phyloP scores from a whole-genome alignment of 2,797 vertebrate genomes.

The Carcharodon carcharias region DNA sequence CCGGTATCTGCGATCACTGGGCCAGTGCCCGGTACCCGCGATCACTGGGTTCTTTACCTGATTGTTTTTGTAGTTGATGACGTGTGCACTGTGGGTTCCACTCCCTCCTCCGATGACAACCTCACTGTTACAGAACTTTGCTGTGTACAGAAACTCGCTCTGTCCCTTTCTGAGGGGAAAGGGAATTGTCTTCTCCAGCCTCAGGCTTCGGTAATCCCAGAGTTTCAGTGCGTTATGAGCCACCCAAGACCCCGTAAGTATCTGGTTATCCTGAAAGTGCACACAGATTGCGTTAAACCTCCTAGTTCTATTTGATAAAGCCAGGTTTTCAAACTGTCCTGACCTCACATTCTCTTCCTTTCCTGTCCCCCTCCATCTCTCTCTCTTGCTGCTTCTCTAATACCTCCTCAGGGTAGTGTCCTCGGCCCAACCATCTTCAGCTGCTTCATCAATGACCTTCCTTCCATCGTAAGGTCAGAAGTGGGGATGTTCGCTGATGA shows the following conservation, averaged over 20 bases:
- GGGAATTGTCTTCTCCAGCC: background rate
- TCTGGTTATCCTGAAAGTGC: background rate
- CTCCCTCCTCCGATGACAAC: background rate
- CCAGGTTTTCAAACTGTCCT: background rate
- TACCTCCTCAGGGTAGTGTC: no score
- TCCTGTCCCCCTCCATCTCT: no score
- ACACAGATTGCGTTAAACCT: background rate
- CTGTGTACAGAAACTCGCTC: background rate
- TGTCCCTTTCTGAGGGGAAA: background rate
- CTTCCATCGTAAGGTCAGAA: no score
- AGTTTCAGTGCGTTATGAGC: slow-evolving; percentile 4
- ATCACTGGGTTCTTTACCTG: background rate
- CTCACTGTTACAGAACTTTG: background rate
- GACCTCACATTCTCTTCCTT: background rate
- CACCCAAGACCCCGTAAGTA: slow-evolving; percentile 10
- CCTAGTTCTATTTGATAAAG: no score
- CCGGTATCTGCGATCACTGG: no score
- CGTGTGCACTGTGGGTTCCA: background rate
- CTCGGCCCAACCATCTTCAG: no score
- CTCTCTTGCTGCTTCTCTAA: no score
- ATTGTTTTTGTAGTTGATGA: slow-evolving; percentile 10
- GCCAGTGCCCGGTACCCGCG: background rate
- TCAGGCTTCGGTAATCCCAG: background rate
- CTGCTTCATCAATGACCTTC: no score
- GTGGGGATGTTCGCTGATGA: no score